Evolutionary conservation across 2,888 invertebrate species (phyloP).

Genomic region (Caenorhabditis sp.): DNA sequence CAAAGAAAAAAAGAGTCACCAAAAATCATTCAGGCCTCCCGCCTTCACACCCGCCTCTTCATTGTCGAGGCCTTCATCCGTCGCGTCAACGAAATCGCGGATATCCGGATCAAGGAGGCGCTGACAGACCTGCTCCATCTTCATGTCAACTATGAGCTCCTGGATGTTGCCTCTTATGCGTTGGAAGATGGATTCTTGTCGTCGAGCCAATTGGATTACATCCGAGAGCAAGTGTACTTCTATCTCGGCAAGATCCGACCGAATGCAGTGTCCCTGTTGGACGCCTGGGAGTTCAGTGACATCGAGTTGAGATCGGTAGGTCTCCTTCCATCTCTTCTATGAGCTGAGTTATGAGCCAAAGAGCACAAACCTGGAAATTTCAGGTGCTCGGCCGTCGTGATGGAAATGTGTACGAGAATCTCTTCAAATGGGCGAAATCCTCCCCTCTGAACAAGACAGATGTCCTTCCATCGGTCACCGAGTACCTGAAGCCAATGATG

Average conservation of each 20-base stretch:
- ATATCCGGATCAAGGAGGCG: slow-evolving; percentile 84
- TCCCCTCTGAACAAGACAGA: slow-evolving; percentile 71
- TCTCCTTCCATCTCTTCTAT: too few species aligned
- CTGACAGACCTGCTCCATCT: slow-evolving; percentile 89
- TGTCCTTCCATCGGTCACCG: slow-evolving; percentile 72
- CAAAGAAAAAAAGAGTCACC: not conserved
- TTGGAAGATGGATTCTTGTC: slow-evolving; percentile 76
- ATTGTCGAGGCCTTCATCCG: slow-evolving; percentile 66
- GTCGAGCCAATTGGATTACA: slow-evolving; percentile 70
- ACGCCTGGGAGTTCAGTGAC: slow-evolving; percentile 89
- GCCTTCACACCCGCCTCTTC: slow-evolving; percentile 68
- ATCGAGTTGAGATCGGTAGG: slow-evolving; percentile 83
- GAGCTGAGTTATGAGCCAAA: not conserved
- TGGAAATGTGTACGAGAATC: slow-evolving; percentile 83
- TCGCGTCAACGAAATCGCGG: slow-evolving; percentile 52
- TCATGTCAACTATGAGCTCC: slow-evolving; percentile 85
- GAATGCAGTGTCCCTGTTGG: slow-evolving; percentile 93
- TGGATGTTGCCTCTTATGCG: slow-evolving; percentile 61
- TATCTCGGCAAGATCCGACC: slow-evolving; percentile 88
- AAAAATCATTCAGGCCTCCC: slow-evolving; percentile 51
- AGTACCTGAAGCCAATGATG: slow-evolving; percentile 75
- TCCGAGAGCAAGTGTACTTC: slow-evolving; percentile 73
- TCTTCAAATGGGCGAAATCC: slow-evolving; percentile 84
- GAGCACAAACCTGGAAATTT: not conserved
- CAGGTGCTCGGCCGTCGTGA: slow-evolving; percentile 83